These are phyloP conservation scores for Mystacides longicornis DNA, from an alignment of 2,888 invertebrate species.

Conservation along the genomic window DNA sequence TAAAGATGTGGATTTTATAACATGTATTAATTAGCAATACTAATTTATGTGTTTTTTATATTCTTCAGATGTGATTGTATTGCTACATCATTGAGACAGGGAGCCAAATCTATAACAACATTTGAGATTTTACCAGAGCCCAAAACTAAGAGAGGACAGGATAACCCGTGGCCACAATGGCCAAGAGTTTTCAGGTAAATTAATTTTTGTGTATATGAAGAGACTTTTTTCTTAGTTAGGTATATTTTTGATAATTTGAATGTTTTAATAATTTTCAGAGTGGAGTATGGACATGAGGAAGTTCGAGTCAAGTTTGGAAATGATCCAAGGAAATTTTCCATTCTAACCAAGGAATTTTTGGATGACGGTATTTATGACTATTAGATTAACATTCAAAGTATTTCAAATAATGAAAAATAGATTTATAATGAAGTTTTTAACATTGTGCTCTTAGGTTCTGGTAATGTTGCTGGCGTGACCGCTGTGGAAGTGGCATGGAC, in stretches of 20 bases:
- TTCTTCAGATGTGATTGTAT: constrained; percentile 82
- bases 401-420: no score
- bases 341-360: constrained; percentile 90
- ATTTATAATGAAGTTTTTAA: no score
- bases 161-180: constrained; percentile 99
- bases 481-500: constrained; percentile 90
- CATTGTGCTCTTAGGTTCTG: constrained; percentile 49
- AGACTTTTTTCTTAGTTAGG: not conserved
- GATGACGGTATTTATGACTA: constrained; percentile 76
- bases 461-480: constrained; percentile 83
- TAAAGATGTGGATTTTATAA: not conserved
- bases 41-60: not conserved
- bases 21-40: not conserved
- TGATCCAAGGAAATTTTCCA: constrained; percentile 90
- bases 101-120: constrained; percentile 85
- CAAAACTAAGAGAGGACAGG: constrained; percentile 65
- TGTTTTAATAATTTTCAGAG: constrained; percentile 38
- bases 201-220: not conserved
- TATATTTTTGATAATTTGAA: not conserved
- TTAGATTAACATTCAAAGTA: no score
- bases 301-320: constrained; percentile 82
- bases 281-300: constrained; percentile 98
- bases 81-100: constrained; percentile 90
- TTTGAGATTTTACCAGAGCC: constrained; percentile 98
- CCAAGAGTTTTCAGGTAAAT: constrained; percentile 80